These are phyloP conservation scores for Babyrousa celebensis DNA, from an alignment of 2,797 vertebrate species.

Conservation along the genomic window DNA sequence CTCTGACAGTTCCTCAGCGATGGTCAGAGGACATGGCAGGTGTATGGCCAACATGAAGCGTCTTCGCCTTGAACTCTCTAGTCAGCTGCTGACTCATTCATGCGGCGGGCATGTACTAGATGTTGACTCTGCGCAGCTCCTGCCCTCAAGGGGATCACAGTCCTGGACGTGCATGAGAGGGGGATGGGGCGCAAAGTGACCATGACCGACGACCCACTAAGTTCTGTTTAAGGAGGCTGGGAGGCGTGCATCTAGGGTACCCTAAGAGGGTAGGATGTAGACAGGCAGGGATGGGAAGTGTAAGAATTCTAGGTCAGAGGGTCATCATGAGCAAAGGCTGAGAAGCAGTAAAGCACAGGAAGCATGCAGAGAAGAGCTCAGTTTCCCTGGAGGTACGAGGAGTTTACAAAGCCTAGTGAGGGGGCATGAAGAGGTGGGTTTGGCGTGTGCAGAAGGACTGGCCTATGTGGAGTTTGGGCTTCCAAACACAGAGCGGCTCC, in stretches of 20 bases:
- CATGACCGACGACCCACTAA: background rate
- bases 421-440: background rate
- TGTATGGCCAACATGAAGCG: background rate
- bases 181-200: background rate
- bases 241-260: background rate
- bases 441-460: background rate
- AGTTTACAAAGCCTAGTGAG: background rate
- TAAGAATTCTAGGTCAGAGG: background rate
- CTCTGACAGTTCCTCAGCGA: slow-evolving; percentile 24
- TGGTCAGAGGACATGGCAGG: background rate
- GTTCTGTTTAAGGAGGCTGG: background rate
- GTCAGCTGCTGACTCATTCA: background rate
- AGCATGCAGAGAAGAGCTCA: background rate
- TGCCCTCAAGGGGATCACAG: background rate
- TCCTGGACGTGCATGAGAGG: background rate
- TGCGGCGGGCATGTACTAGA: background rate
- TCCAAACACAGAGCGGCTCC: background rate
- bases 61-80: background rate
- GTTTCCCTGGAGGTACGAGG: background rate
- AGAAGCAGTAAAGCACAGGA: background rate
- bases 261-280: background rate
- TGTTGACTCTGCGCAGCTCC: background rate
- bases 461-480: background rate
- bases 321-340: background rate
- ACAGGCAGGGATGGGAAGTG: background rate